A percentile compares a stretch with the other conserved stretches of the same genome.
Evolutionary conservation across 2,888 invertebrate genomes (phyloP).

Genomic region (Polymixis lichenea): DNA sequence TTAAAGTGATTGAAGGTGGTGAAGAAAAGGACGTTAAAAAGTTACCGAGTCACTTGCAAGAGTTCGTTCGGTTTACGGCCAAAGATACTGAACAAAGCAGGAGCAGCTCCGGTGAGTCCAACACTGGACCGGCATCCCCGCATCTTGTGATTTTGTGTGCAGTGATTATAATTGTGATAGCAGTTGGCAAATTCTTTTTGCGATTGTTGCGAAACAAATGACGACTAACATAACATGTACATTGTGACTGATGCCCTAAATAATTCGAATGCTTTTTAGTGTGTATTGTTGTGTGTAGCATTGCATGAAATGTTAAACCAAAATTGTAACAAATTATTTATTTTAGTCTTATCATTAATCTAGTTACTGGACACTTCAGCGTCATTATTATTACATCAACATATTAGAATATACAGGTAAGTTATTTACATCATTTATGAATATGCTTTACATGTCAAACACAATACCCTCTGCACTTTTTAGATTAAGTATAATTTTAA

Average conservation of each 20-base stretch:
- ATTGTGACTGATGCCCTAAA: constrained; percentile 70
- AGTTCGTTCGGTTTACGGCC: constrained; percentile 93
- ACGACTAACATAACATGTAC: constrained; percentile 71
- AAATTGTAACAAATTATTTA: constrained; percentile 57
- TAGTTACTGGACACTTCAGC: constrained; percentile 52
- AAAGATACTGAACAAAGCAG: constrained; percentile 89
- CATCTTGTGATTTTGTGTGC: constrained; percentile 89
- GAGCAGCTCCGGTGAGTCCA: constrained; percentile 88
- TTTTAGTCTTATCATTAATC: constrained; percentile 53
- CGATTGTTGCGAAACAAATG: constrained; percentile 82
- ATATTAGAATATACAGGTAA: constrained; percentile 70
- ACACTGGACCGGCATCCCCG: constrained; percentile 82
- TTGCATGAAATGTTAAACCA: constrained; percentile 77
- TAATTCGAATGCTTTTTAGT: constrained; percentile 68
- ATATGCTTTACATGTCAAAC: constrained; percentile 51
- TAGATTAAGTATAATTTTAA: constrained; percentile 31
- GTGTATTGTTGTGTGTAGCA: constrained; percentile 72
- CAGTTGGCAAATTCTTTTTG: constrained; percentile 84
- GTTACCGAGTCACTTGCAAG: constrained; percentile 94
- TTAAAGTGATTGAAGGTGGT: constrained; percentile 92
- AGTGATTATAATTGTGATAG: constrained; percentile 86
- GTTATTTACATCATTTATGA: constrained; percentile 56
- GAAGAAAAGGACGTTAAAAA: constrained; percentile 91
- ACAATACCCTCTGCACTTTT: constrained; percentile 37
- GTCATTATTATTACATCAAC: constrained; percentile 35